Percentiles rank a stretch among this genome's conserved stretches.
phyloP scores from a whole-genome alignment of 2,113 vertebrate genomes.

The Paradoxurus hermaphroditus region DNA sequence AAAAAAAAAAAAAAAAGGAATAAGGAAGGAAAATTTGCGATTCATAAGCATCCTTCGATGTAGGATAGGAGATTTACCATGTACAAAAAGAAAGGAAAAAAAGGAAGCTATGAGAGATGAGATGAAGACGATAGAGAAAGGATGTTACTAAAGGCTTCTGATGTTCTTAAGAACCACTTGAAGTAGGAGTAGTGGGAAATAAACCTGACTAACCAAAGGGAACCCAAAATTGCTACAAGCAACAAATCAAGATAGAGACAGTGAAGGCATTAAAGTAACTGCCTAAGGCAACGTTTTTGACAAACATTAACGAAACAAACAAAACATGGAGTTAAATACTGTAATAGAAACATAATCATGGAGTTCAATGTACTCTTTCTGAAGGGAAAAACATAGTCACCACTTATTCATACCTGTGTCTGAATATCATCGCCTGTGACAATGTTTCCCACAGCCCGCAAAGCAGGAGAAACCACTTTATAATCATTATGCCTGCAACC shows the following conservation, averaged over 20 bases:
- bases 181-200: background rate
- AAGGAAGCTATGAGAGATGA: background rate
- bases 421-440: slow-evolving; percentile 98
- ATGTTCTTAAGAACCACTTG: background rate
- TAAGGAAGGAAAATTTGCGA: too few relatives aligned
- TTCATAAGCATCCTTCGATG: too few relatives aligned
- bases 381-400: background rate
- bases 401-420: slow-evolving; percentile 89
- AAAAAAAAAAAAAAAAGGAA: too few relatives aligned
- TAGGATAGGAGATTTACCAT: background rate
- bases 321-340: background rate
- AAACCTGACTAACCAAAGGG: background rate
- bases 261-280: background rate
- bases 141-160: background rate
- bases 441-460: slow-evolving; percentile 97
- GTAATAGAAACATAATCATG: background rate
- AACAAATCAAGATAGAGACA: background rate
- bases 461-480: slow-evolving; percentile 97
- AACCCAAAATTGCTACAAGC: background rate
- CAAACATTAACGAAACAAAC: background rate
- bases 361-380: background rate
- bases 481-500: slow-evolving; percentile 94
- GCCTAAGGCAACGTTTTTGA: background rate
- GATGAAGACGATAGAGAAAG: background rate
- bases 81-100: background rate